phyloP scores from a whole-genome alignment of 2,113 vertebrate genomes.

The Oreocharis arfaki region DNA sequence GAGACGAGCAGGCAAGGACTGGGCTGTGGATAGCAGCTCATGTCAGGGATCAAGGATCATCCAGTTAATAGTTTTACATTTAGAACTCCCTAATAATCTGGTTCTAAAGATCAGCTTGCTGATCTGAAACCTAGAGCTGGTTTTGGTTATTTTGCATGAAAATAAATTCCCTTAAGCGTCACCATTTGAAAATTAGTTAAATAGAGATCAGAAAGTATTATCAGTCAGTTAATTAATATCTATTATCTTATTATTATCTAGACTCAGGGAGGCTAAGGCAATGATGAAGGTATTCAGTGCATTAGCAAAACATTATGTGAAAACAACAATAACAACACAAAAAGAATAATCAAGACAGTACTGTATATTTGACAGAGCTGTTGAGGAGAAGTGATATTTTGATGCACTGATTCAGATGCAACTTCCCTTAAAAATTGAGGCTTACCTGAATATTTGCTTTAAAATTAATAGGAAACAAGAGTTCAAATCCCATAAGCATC shows the following conservation, averaged over 20 bases:
- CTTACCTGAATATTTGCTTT: background rate
- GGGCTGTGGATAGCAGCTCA: slow-evolving; percentile 50
- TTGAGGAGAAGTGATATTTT: background rate
- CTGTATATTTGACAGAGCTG: background rate
- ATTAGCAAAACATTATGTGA: background rate
- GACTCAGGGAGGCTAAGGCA: background rate
- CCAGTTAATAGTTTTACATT: slow-evolving; percentile 62
- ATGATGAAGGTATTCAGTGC: background rate
- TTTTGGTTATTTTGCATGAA: slow-evolving; percentile 9
- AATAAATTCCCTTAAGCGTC: background rate
- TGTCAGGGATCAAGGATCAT: slow-evolving; percentile 72
- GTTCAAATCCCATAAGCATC: background rate
- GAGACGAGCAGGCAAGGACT: slow-evolving; percentile 49
- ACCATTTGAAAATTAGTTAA: slow-evolving; percentile 22
- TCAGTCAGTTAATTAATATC: background rate
- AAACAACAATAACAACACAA: background rate
- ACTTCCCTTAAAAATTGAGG: background rate
- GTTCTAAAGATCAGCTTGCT: slow-evolving; percentile 28
- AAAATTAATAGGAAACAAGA: background rate
- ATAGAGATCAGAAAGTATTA: slow-evolving; percentile 23
- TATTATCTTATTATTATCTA: background rate
- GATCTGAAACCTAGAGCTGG: slow-evolving; percentile 25
- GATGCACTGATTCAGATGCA: background rate
- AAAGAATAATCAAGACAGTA: background rate
- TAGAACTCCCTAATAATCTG: slow-evolving; percentile 32